Base-by-base conservation (phyloP, 92 coral and sea anemone species). In the Porites divaricata region DNA sequence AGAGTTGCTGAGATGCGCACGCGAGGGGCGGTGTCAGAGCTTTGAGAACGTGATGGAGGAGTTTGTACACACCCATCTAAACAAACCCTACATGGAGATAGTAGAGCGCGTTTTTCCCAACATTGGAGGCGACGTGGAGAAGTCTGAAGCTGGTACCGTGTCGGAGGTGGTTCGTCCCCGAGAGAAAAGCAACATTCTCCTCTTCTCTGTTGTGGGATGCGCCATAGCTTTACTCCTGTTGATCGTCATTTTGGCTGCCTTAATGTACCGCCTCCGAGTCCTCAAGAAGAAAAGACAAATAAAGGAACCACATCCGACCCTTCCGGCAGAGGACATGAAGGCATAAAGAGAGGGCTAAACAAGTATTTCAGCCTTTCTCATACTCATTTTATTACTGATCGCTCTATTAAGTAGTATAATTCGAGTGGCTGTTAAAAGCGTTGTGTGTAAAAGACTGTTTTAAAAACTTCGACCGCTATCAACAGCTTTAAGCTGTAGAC, bases 21-120 rank as follows among this genome's bases (percentile, higher is more conserved):
- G 87, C 22, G 79, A 65, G 25, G 77, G 66, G 5, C 75, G 63
- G 41, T 87, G 90, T 61, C 82, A 87, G 50, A 57, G 51, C 25
- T 75, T 81, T 54, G 90, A 87, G 87, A 65, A 74, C 6, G 68
- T 75, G 2, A 77, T 67, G 48, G 63, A 74, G 25, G 75, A 63
- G 48, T 87, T 87, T 62, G 87, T 87, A 8, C 87, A 81, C 16
- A 83, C 66, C 19, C 87, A 87, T 75, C 86, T 87, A 2, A 67
- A 75, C 57, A 26, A 54, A 74, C 25, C 74, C 58, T 87, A 77
- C 67, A 77, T 74, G 23, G 70, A 6, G 81, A 41, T 87, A 20
- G 58, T 53, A 0, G 58, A 53, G 0, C 58, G 58, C 58, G 58
- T 53, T 10, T 53, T 53, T 9, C 58, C 58, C 58, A 53, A 53